Percentiles rank a stretch among this genome's conserved stretches.
phyloP scores from a whole-genome alignment of 2,113 vertebrate species.

The Excalfactoria chinensis region DNA sequence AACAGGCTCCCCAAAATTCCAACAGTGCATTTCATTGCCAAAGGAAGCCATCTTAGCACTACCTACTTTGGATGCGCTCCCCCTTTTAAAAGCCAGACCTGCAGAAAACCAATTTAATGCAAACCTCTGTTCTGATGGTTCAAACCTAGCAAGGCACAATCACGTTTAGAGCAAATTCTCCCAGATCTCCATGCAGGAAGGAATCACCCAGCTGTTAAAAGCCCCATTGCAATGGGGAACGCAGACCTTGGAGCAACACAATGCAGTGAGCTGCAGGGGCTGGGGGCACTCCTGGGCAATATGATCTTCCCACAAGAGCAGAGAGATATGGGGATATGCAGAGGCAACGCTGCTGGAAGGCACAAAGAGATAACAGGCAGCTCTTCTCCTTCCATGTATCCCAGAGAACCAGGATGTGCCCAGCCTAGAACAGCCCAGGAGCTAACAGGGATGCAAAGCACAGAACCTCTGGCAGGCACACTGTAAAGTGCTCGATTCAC shows the following conservation, averaged over 20 bases:
- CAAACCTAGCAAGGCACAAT: not conserved
- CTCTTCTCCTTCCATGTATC: not conserved
- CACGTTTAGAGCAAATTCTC: not conserved
- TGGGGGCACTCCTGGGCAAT: not conserved
- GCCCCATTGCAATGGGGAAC: not conserved
- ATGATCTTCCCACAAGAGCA: not conserved
- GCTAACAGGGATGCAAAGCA: not conserved
- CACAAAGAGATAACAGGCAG: not conserved
- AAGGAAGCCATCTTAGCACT: not conserved
- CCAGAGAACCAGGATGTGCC: not conserved
- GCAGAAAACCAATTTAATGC: not conserved
- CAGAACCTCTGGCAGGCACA: not conserved
- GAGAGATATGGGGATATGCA: not conserved
- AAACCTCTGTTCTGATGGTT: not conserved
- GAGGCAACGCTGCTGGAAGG: not conserved
- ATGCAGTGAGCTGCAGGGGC: not conserved
- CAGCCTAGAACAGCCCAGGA: not conserved
- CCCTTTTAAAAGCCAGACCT: not conserved
- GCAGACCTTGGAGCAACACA: not conserved
- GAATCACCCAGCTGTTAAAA: not conserved
- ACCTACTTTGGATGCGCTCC: not conserved
- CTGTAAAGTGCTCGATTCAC: fast-evolving
- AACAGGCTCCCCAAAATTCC: not conserved
- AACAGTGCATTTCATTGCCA: not conserved
- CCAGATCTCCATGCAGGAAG: not conserved